Conservation (phyloP, 2,797 vertebrate species). For the Chelmon rostratus region DNA sequence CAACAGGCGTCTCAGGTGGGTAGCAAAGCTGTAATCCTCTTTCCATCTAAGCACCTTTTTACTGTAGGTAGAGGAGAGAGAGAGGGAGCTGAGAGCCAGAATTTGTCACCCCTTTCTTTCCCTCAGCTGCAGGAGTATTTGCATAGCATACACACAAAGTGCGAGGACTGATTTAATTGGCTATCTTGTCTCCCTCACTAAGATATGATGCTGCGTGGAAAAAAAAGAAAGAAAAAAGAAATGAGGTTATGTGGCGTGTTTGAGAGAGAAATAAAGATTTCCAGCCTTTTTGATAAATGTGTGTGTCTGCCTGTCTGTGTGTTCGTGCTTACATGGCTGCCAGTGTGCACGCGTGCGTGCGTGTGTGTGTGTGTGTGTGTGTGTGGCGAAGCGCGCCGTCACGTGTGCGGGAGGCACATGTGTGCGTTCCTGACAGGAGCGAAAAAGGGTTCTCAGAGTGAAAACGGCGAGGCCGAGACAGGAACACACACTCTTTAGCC, state of each 20-base stretch:
- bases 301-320: constrained; percentile 22
- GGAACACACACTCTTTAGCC: constrained; percentile 77
- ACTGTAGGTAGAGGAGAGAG: constrained; percentile 61
- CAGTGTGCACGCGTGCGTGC: background rate
- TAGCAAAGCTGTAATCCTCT: constrained; percentile 81
- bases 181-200: constrained; percentile 56
- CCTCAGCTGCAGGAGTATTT: constrained; percentile 65
- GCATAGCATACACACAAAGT: constrained; percentile 62
- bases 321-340: constrained; percentile 8
- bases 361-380: background rate
- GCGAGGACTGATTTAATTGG: constrained; percentile 75
- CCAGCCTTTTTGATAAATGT: constrained; percentile 45
- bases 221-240: background rate
- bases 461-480: constrained; percentile 58
- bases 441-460: constrained; percentile 42
- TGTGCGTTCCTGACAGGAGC: constrained; percentile 36
- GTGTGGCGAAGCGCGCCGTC: constrained; percentile 8
- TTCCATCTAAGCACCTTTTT: constrained; percentile 82
- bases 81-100: constrained; percentile 45
- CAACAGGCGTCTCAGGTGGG: constrained; percentile 81
- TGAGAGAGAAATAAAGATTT: constrained; percentile 55
- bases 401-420: constrained; percentile 16
- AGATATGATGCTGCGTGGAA: constrained; percentile 45
- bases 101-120: constrained; percentile 66
- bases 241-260: constrained; percentile 33